Percentiles rank a stretch among this genome's conserved stretches.
These are phyloP conservation scores for Rhinogobio ventralis DNA, from an alignment of 2,797 vertebrate species.

Conservation along the genomic window DNA sequence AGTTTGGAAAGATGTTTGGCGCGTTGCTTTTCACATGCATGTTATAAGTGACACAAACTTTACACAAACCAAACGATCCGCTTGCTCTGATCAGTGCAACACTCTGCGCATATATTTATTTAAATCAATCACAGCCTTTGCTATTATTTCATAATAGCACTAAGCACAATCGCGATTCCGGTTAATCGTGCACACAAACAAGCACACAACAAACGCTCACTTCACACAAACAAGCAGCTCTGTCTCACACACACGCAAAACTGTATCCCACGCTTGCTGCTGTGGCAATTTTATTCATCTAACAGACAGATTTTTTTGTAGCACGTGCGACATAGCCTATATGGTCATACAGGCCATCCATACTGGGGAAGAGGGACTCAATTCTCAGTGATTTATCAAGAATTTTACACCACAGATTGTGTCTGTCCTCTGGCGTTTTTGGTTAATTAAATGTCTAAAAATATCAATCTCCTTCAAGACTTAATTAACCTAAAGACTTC, in stretches of 20 bases:
- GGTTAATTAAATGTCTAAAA: conserved; percentile 84
- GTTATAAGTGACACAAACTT: background rate
- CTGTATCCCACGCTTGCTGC: background rate
- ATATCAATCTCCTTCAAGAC: conserved; percentile 84
- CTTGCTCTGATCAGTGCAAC: background rate
- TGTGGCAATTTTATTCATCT: background rate
- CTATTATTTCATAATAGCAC: background rate
- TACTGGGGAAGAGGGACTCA: conserved; percentile 70
- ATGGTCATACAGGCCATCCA: background rate
- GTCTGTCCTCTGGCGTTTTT: conserved; percentile 73
- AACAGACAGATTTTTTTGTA: background rate
- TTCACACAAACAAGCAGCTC: background rate
- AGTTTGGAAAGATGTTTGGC: background rate
- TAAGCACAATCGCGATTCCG: background rate
- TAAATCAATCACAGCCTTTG: background rate
- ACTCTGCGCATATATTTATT: background rate
- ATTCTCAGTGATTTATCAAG: conserved; percentile 72
- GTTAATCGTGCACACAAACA: background rate
- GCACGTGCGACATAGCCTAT: background rate
- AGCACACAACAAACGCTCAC: background rate
- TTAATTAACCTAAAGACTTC: conserved; percentile 82
- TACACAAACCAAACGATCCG: background rate
- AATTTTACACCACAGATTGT: conserved; percentile 71
- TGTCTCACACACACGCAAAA: background rate
- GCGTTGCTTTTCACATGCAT: background rate